Percentiles rank a stretch among this genome's conserved stretches.
These are phyloP conservation scores for Lasius fuliginosus DNA, from an alignment of 2,888 invertebrate genomes.

Conservation along the genomic window DNA sequence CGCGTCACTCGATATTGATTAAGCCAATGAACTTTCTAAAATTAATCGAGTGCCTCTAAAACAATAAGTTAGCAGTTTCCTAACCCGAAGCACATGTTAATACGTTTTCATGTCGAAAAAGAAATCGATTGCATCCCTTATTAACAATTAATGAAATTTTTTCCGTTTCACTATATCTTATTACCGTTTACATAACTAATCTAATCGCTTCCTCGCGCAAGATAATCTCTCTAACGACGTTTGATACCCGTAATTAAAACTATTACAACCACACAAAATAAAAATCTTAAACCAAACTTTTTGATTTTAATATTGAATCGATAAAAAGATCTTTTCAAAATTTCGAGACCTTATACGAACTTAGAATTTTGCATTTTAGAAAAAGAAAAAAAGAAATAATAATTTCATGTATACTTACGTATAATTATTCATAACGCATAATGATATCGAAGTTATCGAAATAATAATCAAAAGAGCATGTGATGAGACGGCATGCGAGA, in stretches of 20 bases:
- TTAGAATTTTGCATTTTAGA: neutral
- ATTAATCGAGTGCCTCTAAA: neutral
- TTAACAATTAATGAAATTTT: neutral
- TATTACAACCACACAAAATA: no score
- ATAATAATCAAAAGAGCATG: neutral
- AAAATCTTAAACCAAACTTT: neutral
- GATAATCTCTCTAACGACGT: neutral
- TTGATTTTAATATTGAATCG: neutral
- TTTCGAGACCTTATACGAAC: neutral
- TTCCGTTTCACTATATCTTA: neutral
- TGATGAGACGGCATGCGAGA: neutral
- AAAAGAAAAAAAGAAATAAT: neutral
- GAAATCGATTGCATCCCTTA: neutral
- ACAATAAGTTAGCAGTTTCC: neutral
- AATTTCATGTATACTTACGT: neutral
- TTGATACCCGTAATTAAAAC: no score
- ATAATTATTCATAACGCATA: conserved; percentile 19
- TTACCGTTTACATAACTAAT: neutral
- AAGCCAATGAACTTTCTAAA: neutral
- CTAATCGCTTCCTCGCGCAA: neutral
- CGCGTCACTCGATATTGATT: neutral
- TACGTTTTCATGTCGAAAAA: neutral
- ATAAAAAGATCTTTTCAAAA: neutral
- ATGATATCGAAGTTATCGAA: neutral
- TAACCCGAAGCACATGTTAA: neutral